phyloP scores from a whole-genome alignment of 1,140 invertebrate species.

The Euura lappo region DNA sequence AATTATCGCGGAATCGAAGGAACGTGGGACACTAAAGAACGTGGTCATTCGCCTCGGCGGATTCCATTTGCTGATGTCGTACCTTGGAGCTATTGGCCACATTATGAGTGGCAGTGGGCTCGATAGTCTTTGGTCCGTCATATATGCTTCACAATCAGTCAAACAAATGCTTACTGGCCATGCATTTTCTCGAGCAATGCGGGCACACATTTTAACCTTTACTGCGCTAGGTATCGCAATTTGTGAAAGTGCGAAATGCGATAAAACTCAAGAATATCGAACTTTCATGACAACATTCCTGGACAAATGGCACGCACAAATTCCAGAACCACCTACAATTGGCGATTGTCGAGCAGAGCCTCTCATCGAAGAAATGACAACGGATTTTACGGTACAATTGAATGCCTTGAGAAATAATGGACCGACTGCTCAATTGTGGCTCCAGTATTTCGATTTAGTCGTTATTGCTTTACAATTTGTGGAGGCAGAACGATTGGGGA shows the following conservation, averaged over 20 bases:
- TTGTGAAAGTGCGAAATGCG: constrained; percentile 20
- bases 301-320: neutral
- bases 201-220: constrained; percentile 33
- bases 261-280: neutral
- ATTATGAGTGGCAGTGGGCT: constrained; percentile 34
- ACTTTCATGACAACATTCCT: neutral
- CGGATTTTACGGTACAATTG: constrained; percentile 32
- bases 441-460: constrained; percentile 26
- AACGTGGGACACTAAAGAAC: too few relatives aligned
- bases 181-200: constrained; percentile 43
- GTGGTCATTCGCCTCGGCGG: too few relatives aligned
- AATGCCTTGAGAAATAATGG: constrained; percentile 28
- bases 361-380: neutral
- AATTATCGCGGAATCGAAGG: too few relatives aligned
- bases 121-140: constrained; percentile 15
- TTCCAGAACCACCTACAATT: neutral
- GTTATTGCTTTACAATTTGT: constrained; percentile 20
- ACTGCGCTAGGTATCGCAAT: constrained; percentile 34
- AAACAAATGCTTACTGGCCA: constrained; percentile 48
- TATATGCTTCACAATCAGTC: constrained; percentile 38
- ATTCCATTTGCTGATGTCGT: too few relatives aligned
- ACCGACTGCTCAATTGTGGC: constrained; percentile 19
- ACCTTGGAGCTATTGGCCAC: constrained; percentile 36
- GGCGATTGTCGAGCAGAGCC: neutral
- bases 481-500: constrained; percentile 33